phyloP scores from a whole-genome alignment of 2,113 vertebrate species.

The Phrynosoma platyrhinos region DNA sequence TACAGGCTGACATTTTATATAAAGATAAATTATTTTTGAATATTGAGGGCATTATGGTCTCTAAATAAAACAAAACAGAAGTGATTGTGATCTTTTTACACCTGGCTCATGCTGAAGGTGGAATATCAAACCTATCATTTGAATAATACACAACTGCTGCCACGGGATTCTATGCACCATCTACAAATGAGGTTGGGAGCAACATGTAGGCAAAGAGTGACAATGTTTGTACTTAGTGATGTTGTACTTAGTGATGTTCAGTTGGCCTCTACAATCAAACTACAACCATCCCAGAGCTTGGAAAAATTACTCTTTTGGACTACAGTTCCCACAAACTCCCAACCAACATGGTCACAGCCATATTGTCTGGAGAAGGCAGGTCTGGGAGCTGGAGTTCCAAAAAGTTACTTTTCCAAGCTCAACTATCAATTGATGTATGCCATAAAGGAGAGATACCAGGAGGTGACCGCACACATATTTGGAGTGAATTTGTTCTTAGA shows the following conservation, averaged over 20 bases:
- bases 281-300: not conserved
- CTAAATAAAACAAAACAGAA: constrained; percentile 10
- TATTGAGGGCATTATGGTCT: constrained; percentile 1
- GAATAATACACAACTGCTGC: not conserved
- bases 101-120: not conserved
- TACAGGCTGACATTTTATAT: constrained; percentile 30
- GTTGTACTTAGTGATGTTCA: not conserved
- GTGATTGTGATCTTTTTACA: constrained; percentile 17
- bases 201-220: not conserved
- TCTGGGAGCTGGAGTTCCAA: too few species aligned
- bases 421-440: not conserved
- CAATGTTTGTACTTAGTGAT: not conserved
- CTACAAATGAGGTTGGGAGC: not conserved
- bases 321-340: not conserved
- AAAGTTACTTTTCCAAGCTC: not conserved
- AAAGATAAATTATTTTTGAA: constrained; percentile 22
- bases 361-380: too few species aligned
- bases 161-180: not conserved
- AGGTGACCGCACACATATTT: not conserved
- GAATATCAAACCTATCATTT: not conserved
- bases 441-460: not conserved
- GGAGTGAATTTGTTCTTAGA: not conserved
- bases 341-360: not conserved
- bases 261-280: not conserved
- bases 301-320: not conserved